Percentiles rank a stretch among this genome's conserved stretches.
These are phyloP conservation scores for Turritopsis dohrnii DNA, from an alignment of 30 jellyfish, hydroid and myxozoan species.

Conservation along the genomic window DNA sequence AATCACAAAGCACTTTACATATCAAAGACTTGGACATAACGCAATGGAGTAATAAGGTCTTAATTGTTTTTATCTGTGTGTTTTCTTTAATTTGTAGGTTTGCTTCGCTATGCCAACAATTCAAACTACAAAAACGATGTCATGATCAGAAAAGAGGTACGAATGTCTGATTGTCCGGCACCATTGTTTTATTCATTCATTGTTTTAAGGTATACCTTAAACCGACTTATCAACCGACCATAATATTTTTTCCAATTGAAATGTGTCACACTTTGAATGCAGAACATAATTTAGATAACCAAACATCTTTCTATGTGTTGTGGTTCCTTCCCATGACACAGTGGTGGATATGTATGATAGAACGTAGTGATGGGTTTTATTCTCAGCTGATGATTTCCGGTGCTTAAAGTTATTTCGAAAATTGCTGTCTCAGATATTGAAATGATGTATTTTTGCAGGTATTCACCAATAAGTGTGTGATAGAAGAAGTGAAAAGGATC, in stretches of 20 bases:
- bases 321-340: not conserved
- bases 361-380: too few species aligned
- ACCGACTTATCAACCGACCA: too few species aligned
- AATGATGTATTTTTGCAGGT: slow-evolving; percentile 36
- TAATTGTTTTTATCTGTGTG: not conserved
- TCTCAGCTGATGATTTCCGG: too few species aligned
- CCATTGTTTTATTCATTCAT: not conserved
- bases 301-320: not conserved
- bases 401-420: too few species aligned
- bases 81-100: slow-evolving; percentile 23
- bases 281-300: not conserved
- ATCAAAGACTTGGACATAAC: too few species aligned
- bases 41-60: not conserved
- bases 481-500: slow-evolving; percentile 79
- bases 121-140: slow-evolving; percentile 93
- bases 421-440: not conserved
- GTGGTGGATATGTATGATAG: too few species aligned
- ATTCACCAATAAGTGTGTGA: slow-evolving; percentile 56
- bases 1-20: too few species aligned
- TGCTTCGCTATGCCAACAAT: slow-evolving; percentile 79
- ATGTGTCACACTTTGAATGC: too few species aligned
- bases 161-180: not conserved
- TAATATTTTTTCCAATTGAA: too few species aligned
- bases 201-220: too few species aligned
- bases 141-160: slow-evolving; percentile 83